phyloP scores from a whole-genome alignment of 1,140 invertebrate genomes.

The Hesperophylax magnus region DNA sequence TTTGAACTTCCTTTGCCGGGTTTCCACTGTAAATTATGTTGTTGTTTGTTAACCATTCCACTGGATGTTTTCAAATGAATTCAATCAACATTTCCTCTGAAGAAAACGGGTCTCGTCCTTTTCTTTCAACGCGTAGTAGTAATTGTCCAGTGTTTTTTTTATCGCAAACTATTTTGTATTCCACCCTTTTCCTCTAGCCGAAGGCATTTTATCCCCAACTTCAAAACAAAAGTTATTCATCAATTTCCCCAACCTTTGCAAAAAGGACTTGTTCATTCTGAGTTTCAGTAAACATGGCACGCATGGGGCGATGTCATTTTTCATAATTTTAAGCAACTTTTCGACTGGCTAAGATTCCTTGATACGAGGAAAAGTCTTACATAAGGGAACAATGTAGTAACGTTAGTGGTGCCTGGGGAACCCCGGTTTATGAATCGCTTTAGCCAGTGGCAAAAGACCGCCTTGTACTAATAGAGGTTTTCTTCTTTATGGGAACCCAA shows the following conservation, averaged over 20 bases:
- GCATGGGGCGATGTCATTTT: conserved; percentile 10
- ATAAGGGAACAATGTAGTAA: conserved; percentile 29
- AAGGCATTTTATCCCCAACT: neutral
- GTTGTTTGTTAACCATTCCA: neutral
- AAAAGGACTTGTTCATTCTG: conserved; percentile 3
- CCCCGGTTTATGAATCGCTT: conserved; percentile 23
- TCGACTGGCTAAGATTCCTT: neutral
- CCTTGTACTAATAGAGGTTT: conserved; percentile 30
- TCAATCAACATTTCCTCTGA: conserved; percentile 3
- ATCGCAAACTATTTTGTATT: conserved; percentile 24
- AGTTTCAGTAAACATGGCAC: neutral
- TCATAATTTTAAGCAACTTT: neutral
- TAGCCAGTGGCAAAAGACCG: conserved; percentile 26
- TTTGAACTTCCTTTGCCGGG: too few relatives aligned
- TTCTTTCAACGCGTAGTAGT: conserved; percentile 15
- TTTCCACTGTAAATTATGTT: neutral
- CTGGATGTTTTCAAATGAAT: conserved; percentile 19
- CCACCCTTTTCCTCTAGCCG: conserved; percentile 6
- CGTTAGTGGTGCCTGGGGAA: conserved; percentile 26
- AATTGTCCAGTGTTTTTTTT: conserved; percentile 27
- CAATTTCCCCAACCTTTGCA: neutral
- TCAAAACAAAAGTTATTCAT: neutral
- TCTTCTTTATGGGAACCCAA: conserved; percentile 20
- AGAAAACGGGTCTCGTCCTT: neutral
- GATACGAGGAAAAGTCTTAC: neutral